These are phyloP conservation scores for Cyclophora albipunctata DNA, from an alignment of 2,888 invertebrate species.

Conservation along the genomic window DNA sequence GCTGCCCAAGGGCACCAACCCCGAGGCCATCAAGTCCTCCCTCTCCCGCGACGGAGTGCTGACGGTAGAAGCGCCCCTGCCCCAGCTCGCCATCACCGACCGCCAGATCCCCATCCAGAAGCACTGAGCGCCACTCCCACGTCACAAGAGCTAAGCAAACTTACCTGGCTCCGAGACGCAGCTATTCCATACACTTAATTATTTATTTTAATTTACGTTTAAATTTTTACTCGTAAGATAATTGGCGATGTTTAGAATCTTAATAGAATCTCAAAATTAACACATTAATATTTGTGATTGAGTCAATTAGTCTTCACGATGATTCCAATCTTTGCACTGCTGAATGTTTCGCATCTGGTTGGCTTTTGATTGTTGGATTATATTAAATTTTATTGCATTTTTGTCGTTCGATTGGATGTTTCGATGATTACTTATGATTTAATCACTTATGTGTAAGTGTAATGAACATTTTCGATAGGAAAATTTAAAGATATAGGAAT, in stretches of 20 bases:
- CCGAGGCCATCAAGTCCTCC: slow-evolving; percentile 96
- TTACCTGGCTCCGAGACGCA: slow-evolving; percentile 39
- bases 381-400: slow-evolving; percentile 40
- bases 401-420: slow-evolving; percentile 40
- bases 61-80: slow-evolving; percentile 97
- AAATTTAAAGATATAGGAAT: slow-evolving; percentile 4
- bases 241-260: slow-evolving; percentile 65
- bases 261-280: slow-evolving; percentile 68
- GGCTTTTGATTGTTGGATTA: slow-evolving; percentile 48
- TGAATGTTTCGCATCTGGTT: slow-evolving; percentile 40
- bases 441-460: slow-evolving; percentile 19
- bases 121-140: slow-evolving; percentile 48
- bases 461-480: slow-evolving; percentile 17
- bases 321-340: slow-evolving; percentile 40
- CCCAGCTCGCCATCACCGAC: slow-evolving; percentile 87
- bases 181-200: slow-evolving; percentile 73
- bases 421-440: slow-evolving; percentile 19
- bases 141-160: slow-evolving; percentile 20
- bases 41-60: slow-evolving; percentile 97
- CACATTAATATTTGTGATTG: slow-evolving; percentile 35
- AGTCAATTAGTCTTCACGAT: slow-evolving; percentile 43
- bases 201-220: slow-evolving; percentile 72
- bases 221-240: slow-evolving; percentile 53
- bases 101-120: slow-evolving; percentile 88
- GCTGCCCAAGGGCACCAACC: slow-evolving; percentile 96